Evolutionary conservation across 2,113 vertebrate species (phyloP).

Genomic region (Turnix velox): DNA sequence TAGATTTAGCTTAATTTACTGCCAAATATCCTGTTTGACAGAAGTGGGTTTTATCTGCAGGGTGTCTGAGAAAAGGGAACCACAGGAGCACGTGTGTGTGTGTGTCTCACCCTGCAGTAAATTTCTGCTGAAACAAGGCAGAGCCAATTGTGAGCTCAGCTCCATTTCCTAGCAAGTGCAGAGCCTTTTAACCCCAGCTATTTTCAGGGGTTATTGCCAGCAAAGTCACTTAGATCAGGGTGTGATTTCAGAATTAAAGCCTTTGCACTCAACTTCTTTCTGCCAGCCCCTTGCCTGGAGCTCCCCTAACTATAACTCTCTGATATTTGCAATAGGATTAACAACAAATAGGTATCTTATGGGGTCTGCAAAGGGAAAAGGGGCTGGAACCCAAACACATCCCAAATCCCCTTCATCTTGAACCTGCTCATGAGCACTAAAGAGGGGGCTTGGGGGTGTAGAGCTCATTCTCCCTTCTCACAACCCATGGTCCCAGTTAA

Average conservation of each 20-base stretch:
- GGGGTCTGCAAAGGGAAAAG: neutral
- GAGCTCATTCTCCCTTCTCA: neutral
- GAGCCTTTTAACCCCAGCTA: neutral
- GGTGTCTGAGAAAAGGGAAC: neutral
- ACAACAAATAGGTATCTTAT: neutral
- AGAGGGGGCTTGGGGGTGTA: too few relatives aligned
- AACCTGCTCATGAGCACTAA: neutral
- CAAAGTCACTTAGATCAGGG: neutral
- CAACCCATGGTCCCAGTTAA: neutral
- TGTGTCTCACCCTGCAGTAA: neutral
- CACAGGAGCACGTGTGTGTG: neutral
- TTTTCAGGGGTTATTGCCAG: neutral
- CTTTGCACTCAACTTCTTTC: neutral
- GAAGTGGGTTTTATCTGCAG: neutral
- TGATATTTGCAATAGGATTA: neutral
- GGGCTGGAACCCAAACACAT: neutral
- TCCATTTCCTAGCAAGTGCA: neutral
- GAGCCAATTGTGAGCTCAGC: neutral
- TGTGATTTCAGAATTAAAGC: neutral
- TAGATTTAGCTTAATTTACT: neutral
- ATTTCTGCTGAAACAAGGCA: neutral
- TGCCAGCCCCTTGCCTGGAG: neutral
- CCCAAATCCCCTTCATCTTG: too few relatives aligned
- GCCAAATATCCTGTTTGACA: neutral
- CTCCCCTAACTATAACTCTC: neutral